These are phyloP conservation scores for Ochotona princeps DNA, from an alignment of 2,113 vertebrate genomes.

Conservation along the genomic window DNA sequence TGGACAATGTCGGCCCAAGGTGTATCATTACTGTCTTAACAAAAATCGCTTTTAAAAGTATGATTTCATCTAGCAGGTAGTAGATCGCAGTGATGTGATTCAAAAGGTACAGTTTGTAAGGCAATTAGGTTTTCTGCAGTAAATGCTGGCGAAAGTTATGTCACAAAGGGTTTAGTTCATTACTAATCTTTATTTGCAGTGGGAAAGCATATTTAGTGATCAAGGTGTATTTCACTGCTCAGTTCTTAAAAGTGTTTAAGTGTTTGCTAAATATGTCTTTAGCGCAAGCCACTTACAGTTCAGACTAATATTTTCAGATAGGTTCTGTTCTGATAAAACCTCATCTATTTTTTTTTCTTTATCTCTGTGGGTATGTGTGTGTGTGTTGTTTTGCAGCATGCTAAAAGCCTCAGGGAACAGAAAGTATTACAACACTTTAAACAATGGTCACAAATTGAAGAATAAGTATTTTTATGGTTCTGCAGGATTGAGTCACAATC, in stretches of 20 bases:
- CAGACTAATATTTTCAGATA: not conserved
- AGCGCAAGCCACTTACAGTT: not conserved
- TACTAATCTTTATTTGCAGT: not conserved
- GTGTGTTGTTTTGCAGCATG: not conserved
- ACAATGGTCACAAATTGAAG: constrained; percentile 26
- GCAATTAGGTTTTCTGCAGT: not conserved
- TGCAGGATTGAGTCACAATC: not conserved
- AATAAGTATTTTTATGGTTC: constrained; percentile 19
- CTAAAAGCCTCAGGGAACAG: constrained; percentile 10
- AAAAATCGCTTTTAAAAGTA: not conserved
- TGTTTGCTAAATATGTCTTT: not conserved
- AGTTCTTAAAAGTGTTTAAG: not conserved
- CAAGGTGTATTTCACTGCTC: not conserved
- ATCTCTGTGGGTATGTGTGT: not conserved
- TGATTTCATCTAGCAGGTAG: not conserved
- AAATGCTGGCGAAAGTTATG: not conserved
- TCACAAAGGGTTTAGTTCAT: not conserved
- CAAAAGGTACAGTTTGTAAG: not conserved
- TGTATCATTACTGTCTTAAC: not conserved
- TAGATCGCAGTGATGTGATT: not conserved
- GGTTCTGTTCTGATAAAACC: not conserved
- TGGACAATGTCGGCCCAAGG: no score
- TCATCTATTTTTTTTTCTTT: not conserved
- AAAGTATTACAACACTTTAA: not conserved
- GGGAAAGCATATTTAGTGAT: not conserved